Base-by-base conservation (phyloP, 2,797 vertebrate species). In the Atherinosoma microstoma region DNA sequence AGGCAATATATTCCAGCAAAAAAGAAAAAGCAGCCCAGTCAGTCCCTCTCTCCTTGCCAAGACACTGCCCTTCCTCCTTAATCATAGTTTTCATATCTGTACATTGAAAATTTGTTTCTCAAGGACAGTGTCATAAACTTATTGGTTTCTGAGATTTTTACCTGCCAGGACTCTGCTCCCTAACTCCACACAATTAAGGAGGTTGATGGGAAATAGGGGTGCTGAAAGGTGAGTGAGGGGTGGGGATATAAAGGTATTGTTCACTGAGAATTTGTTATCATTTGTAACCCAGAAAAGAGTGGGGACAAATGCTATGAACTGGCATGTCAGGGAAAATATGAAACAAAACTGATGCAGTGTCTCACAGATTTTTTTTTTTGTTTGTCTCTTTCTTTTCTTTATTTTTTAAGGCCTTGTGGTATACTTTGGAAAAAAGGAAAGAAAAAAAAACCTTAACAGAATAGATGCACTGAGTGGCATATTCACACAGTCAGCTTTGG, bases 11-110 rank as follows among this genome's bases (percentile, higher is more conserved):
- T 82, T 74, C 24, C 30, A 71, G 45, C 3, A n/a, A 58, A 70
- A 73, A 76, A 85, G 58, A 73, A 72, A 82, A 82, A 83, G 69
- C 66, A 76, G 60, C 47, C 58, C 64, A 60, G 64, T 70, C 63
- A 64, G 57, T 83, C n/a, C 62, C 30, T 70, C 45, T 86, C 58
- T 94, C 95, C 93, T 95, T 95, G 93, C 95, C 93, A 93, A 95
- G 94, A 95, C 89, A 91, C 92, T 89, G 93, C 90, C 91, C 94
- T 94, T 92, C 92, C 94, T 94, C 95, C 58, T 89, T 97, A 96
- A 97, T 97, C 97, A 98, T 96, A 96, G 96, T 97, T 97, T 97
- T 97, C 96, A 96, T 96, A 96, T 97, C 95, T 94, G 96, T 94
- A 96, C 96, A 96, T 96, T 97, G 96, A 96, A 97, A 97, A 96